Evolutionary conservation across 2,113 vertebrate species (phyloP).

Genomic region (Crotophaga sulcirostris): DNA sequence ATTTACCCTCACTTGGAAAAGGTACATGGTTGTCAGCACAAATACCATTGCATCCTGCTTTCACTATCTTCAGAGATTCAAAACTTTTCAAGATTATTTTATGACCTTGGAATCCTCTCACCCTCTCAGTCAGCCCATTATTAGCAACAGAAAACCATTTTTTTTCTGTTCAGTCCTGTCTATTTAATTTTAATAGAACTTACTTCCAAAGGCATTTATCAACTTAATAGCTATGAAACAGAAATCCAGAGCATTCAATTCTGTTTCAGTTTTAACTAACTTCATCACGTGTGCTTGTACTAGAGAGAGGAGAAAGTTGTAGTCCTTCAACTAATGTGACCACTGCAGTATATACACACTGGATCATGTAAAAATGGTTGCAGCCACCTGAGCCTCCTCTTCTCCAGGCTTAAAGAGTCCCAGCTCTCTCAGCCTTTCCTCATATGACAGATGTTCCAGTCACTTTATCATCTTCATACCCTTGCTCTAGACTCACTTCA

Average conservation of each 20-base stretch:
- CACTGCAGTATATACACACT: background rate
- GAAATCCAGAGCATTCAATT: background rate
- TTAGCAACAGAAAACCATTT: background rate
- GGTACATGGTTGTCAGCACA: background rate
- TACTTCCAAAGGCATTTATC: slow-evolving; percentile 12
- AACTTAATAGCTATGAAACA: background rate
- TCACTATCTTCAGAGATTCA: background rate
- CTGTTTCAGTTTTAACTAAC: background rate
- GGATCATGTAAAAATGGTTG: background rate
- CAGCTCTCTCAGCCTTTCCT: background rate
- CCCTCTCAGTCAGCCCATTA: background rate
- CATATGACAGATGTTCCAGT: background rate
- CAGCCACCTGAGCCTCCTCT: background rate
- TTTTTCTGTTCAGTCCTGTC: background rate
- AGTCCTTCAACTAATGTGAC: background rate
- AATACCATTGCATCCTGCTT: background rate
- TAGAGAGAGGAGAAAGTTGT: background rate
- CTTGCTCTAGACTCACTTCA: background rate
- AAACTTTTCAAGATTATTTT: background rate
- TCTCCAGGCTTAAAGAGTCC: background rate
- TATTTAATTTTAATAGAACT: slow-evolving; percentile 34
- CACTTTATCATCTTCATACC: background rate
- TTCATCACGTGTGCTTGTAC: background rate
- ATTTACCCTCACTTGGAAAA: background rate
- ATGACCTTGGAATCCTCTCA: background rate